Conservation (phyloP, 2,113 vertebrate genomes). For the Xiphias gladius region DNA sequence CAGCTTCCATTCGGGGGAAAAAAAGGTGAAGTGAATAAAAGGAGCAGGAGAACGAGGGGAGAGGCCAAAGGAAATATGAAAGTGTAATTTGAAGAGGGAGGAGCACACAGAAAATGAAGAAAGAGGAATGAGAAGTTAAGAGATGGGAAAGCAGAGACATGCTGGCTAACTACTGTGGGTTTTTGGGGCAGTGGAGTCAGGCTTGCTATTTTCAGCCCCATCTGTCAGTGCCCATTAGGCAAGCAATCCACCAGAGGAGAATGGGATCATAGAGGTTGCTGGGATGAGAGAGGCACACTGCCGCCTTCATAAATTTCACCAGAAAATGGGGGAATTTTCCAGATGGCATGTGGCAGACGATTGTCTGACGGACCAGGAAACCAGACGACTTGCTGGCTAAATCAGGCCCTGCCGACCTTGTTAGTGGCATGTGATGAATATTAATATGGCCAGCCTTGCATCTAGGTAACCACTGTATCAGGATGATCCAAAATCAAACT, state of each 20-base stretch:
- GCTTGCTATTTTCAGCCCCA: conserved; percentile 81
- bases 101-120: conserved; percentile 32
- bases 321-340: conserved; percentile 82
- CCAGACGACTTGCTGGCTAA: conserved; percentile 79
- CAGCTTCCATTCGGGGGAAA: conserved; percentile 59
- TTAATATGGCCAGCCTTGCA: conserved; percentile 76
- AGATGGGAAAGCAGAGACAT: conserved; percentile 50
- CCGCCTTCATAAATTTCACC: conserved; percentile 82
- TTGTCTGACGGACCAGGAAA: conserved; percentile 82
- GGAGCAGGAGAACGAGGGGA: conserved; percentile 27
- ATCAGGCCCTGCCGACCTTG: conserved; percentile 82
- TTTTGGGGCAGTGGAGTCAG: conserved; percentile 73
- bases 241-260: conserved; percentile 85
- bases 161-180: conserved; percentile 58
- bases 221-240: conserved; percentile 86
- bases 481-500: conserved; percentile 55
- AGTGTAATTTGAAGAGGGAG: conserved; percentile 39
- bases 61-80: conserved; percentile 49
- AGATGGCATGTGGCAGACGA: conserved; percentile 80
- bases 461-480: conserved; percentile 79
- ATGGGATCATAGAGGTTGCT: conserved; percentile 86
- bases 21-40: conserved; percentile 56
- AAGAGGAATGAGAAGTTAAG: conserved; percentile 51
- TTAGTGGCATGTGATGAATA: conserved; percentile 83
- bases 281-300: conserved; percentile 77